These are phyloP conservation scores for Anniella stebbinsi DNA, from an alignment of 2,797 vertebrate genomes.

Conservation along the genomic window DNA sequence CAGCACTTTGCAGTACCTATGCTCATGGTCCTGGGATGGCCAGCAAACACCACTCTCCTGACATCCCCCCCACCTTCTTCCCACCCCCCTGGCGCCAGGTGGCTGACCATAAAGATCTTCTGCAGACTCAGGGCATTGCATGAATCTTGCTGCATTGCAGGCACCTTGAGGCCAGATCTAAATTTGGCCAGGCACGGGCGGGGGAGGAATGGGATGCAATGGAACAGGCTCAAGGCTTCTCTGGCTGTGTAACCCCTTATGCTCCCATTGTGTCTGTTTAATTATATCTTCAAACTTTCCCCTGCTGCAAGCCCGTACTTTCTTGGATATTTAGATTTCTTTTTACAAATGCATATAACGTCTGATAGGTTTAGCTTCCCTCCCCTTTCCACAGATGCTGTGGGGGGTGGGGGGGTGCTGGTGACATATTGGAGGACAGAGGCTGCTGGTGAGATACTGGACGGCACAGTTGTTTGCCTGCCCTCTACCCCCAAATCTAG, in stretches of 20 bases:
- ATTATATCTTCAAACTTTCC: not conserved
- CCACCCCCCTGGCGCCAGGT: not conserved
- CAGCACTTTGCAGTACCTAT: not conserved
- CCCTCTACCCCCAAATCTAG: too few species aligned
- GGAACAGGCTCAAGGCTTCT: not conserved
- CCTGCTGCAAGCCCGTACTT: not conserved
- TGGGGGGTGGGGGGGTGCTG: too few species aligned
- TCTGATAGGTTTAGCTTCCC: not conserved
- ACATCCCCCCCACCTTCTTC: not conserved
- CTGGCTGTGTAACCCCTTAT: not conserved
- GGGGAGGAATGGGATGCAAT: not conserved
- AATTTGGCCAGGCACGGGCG: conserved; percentile 80
- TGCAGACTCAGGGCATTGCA: conserved; percentile 41
- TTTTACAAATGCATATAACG: not conserved
- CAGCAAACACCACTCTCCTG: not conserved
- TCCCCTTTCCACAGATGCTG: too few species aligned
- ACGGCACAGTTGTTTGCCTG: too few species aligned
- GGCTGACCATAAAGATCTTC: conserved; percentile 11
- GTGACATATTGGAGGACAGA: too few species aligned
- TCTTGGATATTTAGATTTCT: not conserved
- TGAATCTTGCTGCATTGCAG: conserved; percentile 8
- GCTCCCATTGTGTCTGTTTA: not conserved
- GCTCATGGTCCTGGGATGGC: not conserved
- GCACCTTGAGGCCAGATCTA: conserved; percentile 75
- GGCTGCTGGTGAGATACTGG: too few species aligned